Evolutionary conservation across 2,888 invertebrate species (phyloP).

Genomic region (Leptinotarsa rubiginosa): DNA sequence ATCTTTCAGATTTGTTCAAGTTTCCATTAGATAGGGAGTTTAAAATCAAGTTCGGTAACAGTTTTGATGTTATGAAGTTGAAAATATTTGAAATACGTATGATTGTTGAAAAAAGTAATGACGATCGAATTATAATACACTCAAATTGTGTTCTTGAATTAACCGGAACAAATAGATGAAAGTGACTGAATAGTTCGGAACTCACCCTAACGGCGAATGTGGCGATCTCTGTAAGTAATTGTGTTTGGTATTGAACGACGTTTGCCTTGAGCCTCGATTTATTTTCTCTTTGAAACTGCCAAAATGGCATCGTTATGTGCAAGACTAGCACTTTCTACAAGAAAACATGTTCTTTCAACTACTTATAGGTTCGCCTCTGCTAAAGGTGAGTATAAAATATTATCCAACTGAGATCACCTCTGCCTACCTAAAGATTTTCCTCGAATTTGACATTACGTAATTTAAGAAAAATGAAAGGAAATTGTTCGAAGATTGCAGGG

Average conservation of each 20-base stretch:
- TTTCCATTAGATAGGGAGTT: too few relatives aligned
- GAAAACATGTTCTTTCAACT: slow-evolving; percentile 74
- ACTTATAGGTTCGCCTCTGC: slow-evolving; percentile 71
- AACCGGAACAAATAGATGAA: too few relatives aligned
- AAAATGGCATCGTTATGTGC: slow-evolving; percentile 84
- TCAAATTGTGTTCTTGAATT: too few relatives aligned
- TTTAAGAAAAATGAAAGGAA: slow-evolving; percentile 42
- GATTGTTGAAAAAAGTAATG: too few relatives aligned
- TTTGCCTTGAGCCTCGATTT: slow-evolving; percentile 11
- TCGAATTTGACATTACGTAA: slow-evolving; percentile 61
- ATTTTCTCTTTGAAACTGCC: slow-evolving; percentile 33
- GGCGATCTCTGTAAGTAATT: not conserved
- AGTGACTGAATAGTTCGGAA: not conserved
- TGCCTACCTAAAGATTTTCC: slow-evolving; percentile 70
- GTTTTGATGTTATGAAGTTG: too few relatives aligned
- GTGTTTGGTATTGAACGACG: slow-evolving; percentile 23
- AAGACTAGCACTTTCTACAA: slow-evolving; percentile 75
- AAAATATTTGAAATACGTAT: too few relatives aligned
- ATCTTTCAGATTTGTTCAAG: too few relatives aligned
- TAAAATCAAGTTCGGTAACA: too few relatives aligned
- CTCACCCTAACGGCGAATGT: not conserved
- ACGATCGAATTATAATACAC: too few relatives aligned
- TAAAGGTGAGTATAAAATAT: slow-evolving; percentile 72
- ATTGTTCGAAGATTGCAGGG: not conserved
- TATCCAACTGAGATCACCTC: slow-evolving; percentile 50